Conservation (phyloP, 2,888 invertebrate genomes). For the Diaperis boleti region DNA sequence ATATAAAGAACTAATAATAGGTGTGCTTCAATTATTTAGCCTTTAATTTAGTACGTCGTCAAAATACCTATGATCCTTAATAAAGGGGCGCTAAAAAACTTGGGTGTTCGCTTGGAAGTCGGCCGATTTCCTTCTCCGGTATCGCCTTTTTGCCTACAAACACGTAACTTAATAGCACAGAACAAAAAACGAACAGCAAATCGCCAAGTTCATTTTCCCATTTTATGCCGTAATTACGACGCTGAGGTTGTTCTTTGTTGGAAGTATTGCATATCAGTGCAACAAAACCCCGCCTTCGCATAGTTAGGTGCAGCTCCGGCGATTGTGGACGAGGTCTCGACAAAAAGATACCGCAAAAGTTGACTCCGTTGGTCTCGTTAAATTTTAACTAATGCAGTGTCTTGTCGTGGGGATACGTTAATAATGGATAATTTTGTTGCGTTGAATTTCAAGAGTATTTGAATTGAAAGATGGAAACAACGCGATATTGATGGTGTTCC, state of each 20-base stretch:
- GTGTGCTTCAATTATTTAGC: too few species aligned
- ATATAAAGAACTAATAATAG: too few species aligned
- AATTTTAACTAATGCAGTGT: too few species aligned
- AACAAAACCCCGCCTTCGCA: constrained; percentile 16
- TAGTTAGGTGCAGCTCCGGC: constrained; percentile 6
- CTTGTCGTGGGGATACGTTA: too few species aligned
- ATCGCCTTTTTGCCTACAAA: constrained; percentile 8
- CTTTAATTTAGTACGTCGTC: too few species aligned
- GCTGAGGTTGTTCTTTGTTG: constrained; percentile 26
- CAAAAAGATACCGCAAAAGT: neutral
- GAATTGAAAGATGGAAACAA: too few species aligned
- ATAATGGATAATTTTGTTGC: too few species aligned
- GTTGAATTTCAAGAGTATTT: too few species aligned
- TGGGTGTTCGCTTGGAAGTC: constrained; percentile 18
- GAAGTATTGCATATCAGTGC: constrained; percentile 19
- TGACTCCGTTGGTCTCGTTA: neutral
- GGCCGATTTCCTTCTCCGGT: constrained; percentile 16
- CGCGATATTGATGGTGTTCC: too few species aligned
- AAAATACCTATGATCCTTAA: too few species aligned
- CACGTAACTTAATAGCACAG: constrained; percentile 8
- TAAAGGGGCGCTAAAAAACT: too few species aligned
- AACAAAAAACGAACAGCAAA: constrained; percentile 14
- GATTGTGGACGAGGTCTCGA: neutral
- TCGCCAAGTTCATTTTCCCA: constrained; percentile 24
- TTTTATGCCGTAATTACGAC: constrained; percentile 21